Conservation (phyloP, 2,888 invertebrate genomes). For the Uloborus plumipes region DNA sequence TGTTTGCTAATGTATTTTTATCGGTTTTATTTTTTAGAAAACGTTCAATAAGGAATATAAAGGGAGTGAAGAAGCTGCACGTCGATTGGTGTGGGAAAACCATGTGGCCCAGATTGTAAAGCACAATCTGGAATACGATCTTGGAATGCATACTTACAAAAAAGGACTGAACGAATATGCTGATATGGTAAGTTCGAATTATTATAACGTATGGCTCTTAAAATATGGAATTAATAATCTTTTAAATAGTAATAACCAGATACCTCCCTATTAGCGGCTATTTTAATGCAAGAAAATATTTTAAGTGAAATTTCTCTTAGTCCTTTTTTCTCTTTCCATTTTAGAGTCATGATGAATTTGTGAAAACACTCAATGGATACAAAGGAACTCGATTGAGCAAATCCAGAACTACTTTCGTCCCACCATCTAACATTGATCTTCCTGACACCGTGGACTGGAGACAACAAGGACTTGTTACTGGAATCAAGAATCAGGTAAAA, state of each 20-base stretch:
- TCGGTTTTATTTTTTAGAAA: constrained; percentile 8
- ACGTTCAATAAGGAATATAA: constrained; percentile 37
- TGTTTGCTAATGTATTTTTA: too few relatives aligned
- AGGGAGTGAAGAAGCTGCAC: constrained; percentile 29
- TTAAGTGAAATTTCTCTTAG: too few relatives aligned
- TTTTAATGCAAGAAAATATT: too few relatives aligned
- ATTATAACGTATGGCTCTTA: too few relatives aligned
- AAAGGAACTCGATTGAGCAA: background rate
- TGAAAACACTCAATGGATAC: constrained; percentile 30
- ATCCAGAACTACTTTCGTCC: constrained; percentile 7
- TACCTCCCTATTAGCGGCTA: too few relatives aligned
- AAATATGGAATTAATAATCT: too few relatives aligned
- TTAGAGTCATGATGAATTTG: constrained; percentile 42
- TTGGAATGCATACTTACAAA: constrained; percentile 53
- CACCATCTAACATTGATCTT: constrained; percentile 6
- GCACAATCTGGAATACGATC: constrained; percentile 56
- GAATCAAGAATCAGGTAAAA: constrained; percentile 68
- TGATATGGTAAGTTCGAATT: constrained; percentile 43
- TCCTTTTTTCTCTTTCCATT: background rate
- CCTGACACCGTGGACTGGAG: constrained; percentile 69
- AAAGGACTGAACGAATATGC: constrained; percentile 60
- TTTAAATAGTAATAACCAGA: too few relatives aligned
- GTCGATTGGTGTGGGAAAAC: constrained; percentile 49
- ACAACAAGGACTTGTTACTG: constrained; percentile 69
- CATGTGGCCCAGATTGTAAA: constrained; percentile 34